These are phyloP conservation scores for Strigamia crassipes DNA, from an alignment of 2,888 invertebrate genomes.

Conservation along the genomic window DNA sequence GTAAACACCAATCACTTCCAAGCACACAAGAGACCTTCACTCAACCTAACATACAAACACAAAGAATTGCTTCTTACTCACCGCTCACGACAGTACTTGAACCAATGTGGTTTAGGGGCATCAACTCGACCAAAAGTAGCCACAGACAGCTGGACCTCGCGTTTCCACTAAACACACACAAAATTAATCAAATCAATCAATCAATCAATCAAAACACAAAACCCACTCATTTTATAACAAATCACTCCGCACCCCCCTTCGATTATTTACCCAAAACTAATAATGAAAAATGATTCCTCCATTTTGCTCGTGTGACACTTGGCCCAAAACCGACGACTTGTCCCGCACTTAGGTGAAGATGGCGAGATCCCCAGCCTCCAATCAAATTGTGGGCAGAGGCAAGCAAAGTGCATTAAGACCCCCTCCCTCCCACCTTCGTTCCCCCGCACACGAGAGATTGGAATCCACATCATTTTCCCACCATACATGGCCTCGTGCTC, in stretches of 20 bases:
- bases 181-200: background rate
- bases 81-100: conserved; percentile 3
- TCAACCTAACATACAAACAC: background rate
- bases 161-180: background rate
- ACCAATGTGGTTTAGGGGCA: background rate
- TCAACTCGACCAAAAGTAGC: background rate
- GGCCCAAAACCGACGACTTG: background rate
- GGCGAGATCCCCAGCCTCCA: conserved; percentile 17
- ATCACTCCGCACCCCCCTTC: too few species aligned
- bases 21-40: background rate
- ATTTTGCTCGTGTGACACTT: background rate
- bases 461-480: conserved; percentile 23
- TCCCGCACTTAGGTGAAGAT: conserved; percentile 15
- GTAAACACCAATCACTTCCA: conserved; percentile 12
- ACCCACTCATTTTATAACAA: background rate
- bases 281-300: background rate
- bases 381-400: conserved; percentile 32
- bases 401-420: conserved; percentile 38
- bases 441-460: background rate
- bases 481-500: background rate
- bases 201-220: background rate
- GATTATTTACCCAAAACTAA: background rate
- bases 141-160: background rate
- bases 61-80: conserved; percentile 4
- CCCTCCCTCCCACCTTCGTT: background rate